Conservation (phyloP, 2,888 invertebrate genomes). For the Alloscopus bannaensis region DNA sequence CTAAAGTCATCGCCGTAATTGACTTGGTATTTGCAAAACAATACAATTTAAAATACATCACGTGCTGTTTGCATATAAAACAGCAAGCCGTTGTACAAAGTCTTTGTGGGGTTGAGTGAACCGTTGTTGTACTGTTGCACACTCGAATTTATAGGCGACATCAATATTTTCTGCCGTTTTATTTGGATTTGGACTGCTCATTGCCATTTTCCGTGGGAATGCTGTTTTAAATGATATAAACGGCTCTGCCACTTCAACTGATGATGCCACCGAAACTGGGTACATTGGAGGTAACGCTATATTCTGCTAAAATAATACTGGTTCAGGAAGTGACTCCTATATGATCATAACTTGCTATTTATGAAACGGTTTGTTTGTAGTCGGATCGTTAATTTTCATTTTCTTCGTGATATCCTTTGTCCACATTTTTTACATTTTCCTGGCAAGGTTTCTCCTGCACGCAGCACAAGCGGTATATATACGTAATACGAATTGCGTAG, state of each 20-base stretch:
- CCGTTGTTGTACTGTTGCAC: too few species aligned
- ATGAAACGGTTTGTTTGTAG: constrained; percentile 29
- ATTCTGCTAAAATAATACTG: too few species aligned
- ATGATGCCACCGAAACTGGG: not conserved
- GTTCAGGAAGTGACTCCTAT: not conserved
- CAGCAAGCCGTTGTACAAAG: too few species aligned
- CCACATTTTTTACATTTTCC: constrained; percentile 44
- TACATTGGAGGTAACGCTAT: constrained; percentile 47
- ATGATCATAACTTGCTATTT: not conserved
- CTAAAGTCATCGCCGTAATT: constrained; percentile 65
- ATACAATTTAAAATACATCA: not conserved
- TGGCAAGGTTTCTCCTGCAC: constrained; percentile 52
- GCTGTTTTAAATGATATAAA: constrained; percentile 43
- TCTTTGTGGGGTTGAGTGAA: too few species aligned
- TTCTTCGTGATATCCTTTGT: constrained; percentile 38
- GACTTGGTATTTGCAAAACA: constrained; percentile 63
- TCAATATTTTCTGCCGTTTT: constrained; percentile 44
- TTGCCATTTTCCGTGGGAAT: constrained; percentile 46
- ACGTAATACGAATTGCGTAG: not conserved
- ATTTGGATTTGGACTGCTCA: constrained; percentile 45
- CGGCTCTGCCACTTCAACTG: not conserved
- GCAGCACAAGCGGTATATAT: constrained; percentile 56
- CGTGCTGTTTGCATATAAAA: too few species aligned
- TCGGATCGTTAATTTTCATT: constrained; percentile 59
- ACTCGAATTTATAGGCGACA: constrained; percentile 40